Base-by-base conservation (phyloP, 2,113 vertebrate genomes). In the Sinocyclocheilus anophthalmus region DNA sequence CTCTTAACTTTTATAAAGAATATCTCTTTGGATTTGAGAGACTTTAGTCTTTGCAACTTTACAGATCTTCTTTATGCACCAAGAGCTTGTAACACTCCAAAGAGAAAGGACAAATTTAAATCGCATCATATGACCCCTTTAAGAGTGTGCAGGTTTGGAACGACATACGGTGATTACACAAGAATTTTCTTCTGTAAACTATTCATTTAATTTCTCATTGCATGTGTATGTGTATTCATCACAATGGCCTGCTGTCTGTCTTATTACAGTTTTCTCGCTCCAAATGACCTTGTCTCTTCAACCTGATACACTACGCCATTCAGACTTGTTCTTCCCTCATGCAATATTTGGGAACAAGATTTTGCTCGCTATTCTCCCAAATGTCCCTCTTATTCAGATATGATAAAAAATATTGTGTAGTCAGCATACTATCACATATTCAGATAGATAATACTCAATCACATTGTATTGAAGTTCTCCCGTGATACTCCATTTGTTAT, bases 381-480 rank as follows among this genome's bases (percentile, higher is more conserved):
- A 3, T 4, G 8, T 81, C 79, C n/a, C 59, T 67, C 16, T 81
- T n/a, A 48, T 81, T 48, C 24, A 67, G 4, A 4, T 48, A 20
- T 48, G 61, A 81, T 20, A 48, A 26, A 26, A 48, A 16, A 48
- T 48, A 3, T 33, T 67, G 59, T 30, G 79, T 20, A 26, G 78
- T 26, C n/a, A 3, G n/a, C 14, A 8, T n/a, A 48, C 59, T 9
- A 5, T 20, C 2, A 26, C 13, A 9, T 65, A 65, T 48, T 81
- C 79, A 81, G 55, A 61, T 24, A 61, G 37, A 81, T 59, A 70
- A 83, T 69, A 70, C 42, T 37, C 81, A 82, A 81, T 81, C 81
- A 70, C 18, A 33, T n/a, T 1, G 1, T 69, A 83, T 83, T 83
- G 81, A 83, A 9, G 24, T 50, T 37, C 16, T 70, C 24, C n/a